A percentile compares a stretch with the other conserved stretches of the same genome.
Conservation (phyloP, 2,888 invertebrate genomes). For the Meteorus colon region DNA sequence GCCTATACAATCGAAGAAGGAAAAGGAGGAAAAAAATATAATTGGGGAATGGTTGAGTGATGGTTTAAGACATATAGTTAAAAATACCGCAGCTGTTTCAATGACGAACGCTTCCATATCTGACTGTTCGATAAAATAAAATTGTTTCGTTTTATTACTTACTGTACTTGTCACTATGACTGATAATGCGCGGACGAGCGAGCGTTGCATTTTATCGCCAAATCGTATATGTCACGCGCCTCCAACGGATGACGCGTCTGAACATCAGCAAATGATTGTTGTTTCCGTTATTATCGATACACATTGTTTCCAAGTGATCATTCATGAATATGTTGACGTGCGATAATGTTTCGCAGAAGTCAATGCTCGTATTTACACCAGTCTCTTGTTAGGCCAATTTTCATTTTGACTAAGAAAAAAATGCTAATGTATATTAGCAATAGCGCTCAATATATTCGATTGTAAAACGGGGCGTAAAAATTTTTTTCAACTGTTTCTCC, state of each 20-base stretch:
- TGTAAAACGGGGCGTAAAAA: neutral
- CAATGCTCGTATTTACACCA: neutral
- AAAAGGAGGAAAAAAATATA: neutral
- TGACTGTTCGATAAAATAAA: neutral
- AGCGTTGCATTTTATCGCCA: slow-evolving; percentile 44
- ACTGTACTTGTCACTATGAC: slow-evolving; percentile 61
- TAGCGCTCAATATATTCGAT: neutral
- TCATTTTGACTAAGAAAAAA: neutral
- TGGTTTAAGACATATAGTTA: neutral
- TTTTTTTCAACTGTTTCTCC: neutral
- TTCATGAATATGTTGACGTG: slow-evolving; percentile 8
- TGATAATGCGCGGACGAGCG: slow-evolving; percentile 47
- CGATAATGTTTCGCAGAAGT: neutral
- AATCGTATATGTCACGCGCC: slow-evolving; percentile 50
- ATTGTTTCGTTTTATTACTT: slow-evolving; percentile 41
- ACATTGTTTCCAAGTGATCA: slow-evolving; percentile 1
- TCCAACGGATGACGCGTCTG: slow-evolving; percentile 40
- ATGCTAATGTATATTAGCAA: neutral
- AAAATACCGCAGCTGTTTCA: neutral
- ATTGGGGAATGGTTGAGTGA: neutral
- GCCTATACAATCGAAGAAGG: neutral
- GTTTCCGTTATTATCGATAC: slow-evolving; percentile 15
- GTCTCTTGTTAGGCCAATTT: neutral
- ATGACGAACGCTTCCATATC: neutral
- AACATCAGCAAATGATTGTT: slow-evolving; percentile 18